Evolutionary conservation across 2,113 vertebrate species (phyloP).

Genomic region (Melospiza melodia): DNA sequence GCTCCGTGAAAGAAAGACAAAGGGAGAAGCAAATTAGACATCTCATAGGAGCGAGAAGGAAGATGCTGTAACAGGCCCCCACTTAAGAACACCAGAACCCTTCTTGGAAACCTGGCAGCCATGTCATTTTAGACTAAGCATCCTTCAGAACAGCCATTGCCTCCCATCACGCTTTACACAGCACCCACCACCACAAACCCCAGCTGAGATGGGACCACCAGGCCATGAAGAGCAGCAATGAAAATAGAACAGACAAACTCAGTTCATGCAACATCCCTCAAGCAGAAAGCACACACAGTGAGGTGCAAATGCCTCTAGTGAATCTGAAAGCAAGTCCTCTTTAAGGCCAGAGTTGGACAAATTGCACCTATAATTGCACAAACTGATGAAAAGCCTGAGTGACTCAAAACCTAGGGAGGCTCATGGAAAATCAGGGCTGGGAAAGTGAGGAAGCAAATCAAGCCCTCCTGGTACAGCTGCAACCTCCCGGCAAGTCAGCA

Average conservation of each 20-base stretch:
- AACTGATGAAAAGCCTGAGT: background rate
- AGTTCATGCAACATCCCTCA: background rate
- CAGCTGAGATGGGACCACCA: background rate
- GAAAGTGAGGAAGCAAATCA: background rate
- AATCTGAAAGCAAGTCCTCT: background rate
- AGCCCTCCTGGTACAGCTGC: background rate
- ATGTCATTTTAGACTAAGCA: background rate
- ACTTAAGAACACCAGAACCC: background rate
- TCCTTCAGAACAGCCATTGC: background rate
- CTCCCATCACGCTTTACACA: background rate
- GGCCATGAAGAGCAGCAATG: background rate
- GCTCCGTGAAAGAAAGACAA: background rate
- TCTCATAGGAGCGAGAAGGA: accelerated
- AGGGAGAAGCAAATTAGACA: background rate
- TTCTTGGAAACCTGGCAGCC: background rate
- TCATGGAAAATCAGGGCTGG: background rate
- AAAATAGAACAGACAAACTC: background rate
- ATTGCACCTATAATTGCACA: background rate
- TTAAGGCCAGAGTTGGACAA: background rate
- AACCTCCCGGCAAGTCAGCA: background rate
- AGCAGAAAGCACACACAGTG: background rate
- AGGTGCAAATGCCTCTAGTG: background rate
- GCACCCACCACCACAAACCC: background rate
- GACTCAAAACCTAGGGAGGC: background rate
- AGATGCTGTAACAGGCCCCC: background rate